Base-by-base conservation (phyloP, 2,888 invertebrate species). In the Scaptomyza reducta region DNA sequence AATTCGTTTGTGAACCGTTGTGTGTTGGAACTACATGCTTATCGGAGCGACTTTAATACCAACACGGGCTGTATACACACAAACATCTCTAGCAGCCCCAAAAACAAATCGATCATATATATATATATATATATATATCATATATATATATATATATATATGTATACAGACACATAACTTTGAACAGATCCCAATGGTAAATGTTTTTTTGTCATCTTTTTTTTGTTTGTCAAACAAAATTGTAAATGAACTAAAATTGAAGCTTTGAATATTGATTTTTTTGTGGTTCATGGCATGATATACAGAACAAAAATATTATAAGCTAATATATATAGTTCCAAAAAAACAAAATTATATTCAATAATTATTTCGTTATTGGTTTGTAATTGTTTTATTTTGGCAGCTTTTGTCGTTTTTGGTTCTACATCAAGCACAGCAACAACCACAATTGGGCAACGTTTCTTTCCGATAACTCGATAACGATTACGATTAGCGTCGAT, bases 371-470 rank as follows among this genome's bases (percentile, higher is more conserved):
- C n/a, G 22, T 42, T 61, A 42, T 55, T 33, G 25, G 35, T 14
- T 14, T 1, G n/a, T 41, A 27, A 22, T 68, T 14, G 14, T 50
- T 50, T 42, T 22, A 6, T 44, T 22, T 63, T 61, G 27, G 51
- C 16, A 62, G 61, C 61, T 62, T 44, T 76, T 74, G 68, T 74
- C 74, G 78, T 42, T 73, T 78, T 84, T 11, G 29, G 9, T 40
- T 66, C 67, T 80, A 74, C 79, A 71, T 70, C 72, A 73, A 82
- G 79, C 77, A 87, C 85, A 85, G 86, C 85, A 85, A 85, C 85
- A 88, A 85, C 85, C 85, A 87, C 88, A 87, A 83, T 82, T 77
- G 85, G 85, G 79, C 88, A 87, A 87, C 86, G 79, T 71, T 49
- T 40, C 47, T 54, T 66, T 80, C 70, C 84, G 66, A 81, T 79